Percentiles rank a stretch among this genome's conserved stretches.
Conservation (phyloP, 2,888 invertebrate genomes). For the Drosophila neutralis region DNA sequence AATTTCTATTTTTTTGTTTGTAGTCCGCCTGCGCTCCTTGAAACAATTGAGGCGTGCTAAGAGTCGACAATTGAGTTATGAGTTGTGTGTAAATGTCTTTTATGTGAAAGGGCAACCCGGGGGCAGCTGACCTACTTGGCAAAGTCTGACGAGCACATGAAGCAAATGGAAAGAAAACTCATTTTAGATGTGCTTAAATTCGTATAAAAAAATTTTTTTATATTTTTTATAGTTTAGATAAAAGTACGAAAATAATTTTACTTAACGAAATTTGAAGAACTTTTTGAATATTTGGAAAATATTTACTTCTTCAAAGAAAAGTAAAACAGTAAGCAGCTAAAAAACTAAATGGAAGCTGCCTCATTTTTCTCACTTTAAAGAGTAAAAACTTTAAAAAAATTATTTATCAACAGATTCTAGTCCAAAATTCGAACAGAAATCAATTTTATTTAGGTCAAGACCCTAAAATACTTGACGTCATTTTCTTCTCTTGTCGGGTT, state of each 20-base stretch:
- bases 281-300: not conserved
- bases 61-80: slow-evolving; percentile 59
- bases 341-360: not conserved
- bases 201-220: too few relatives aligned
- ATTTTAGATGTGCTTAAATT: slow-evolving; percentile 28
- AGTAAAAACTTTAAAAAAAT: not conserved
- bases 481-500: not conserved
- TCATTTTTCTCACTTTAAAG: not conserved
- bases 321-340: not conserved
- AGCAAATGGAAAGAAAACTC: slow-evolving; percentile 11
- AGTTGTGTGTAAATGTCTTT: slow-evolving; percentile 53
- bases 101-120: not conserved
- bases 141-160: not conserved
- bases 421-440: slow-evolving; percentile 15
- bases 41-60: slow-evolving; percentile 65
- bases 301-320: not conserved
- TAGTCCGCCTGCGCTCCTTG: not conserved
- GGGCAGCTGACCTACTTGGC: slow-evolving; percentile 37
- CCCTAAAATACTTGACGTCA: slow-evolving; percentile 17
- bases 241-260: too few relatives aligned
- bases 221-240: too few relatives aligned
- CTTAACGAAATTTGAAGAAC: not conserved
- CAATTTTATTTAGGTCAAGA: slow-evolving; percentile 29
- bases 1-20: slow-evolving; percentile 1
- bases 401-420: slow-evolving; percentile 1